These are phyloP conservation scores for Phenacoccus solenopsis DNA, from an alignment of 1,140 invertebrate species.

Conservation along the genomic window DNA sequence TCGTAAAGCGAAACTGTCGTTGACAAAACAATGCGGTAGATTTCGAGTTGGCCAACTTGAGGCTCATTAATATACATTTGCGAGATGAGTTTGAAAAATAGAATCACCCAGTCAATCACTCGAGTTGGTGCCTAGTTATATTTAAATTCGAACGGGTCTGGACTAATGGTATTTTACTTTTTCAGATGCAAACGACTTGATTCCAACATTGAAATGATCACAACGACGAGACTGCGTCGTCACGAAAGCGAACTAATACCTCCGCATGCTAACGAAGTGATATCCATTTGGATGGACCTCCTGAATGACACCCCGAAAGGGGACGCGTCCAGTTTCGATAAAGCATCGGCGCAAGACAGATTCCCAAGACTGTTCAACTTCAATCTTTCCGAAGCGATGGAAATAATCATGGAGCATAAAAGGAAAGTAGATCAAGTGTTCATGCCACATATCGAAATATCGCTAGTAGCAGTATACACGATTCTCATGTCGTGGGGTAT, in stretches of 20 bases:
- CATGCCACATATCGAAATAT: slow-evolving; percentile 25
- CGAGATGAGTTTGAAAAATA: too few species aligned
- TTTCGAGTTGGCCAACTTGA: too few species aligned
- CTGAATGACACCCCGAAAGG: not conserved
- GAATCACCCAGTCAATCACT: too few species aligned
- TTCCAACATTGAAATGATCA: slow-evolving; percentile 16
- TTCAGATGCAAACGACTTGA: too few species aligned
- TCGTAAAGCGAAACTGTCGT: too few species aligned
- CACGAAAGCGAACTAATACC: slow-evolving; percentile 14
- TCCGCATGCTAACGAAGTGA: not conserved
- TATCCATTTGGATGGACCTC: not conserved
- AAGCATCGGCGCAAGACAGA: not conserved
- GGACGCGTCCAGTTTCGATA: not conserved
- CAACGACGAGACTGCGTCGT: slow-evolving; percentile 18
- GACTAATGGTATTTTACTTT: too few species aligned
- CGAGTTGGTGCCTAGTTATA: too few species aligned
- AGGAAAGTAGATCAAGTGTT: slow-evolving; percentile 20
- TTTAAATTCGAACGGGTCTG: too few species aligned
- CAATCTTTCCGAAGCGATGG: slow-evolving; percentile 12
- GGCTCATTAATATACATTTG: too few species aligned
- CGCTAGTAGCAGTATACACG: slow-evolving; percentile 26
- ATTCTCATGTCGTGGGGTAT: slow-evolving; percentile 26
- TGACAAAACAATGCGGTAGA: too few species aligned
- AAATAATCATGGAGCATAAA: slow-evolving; percentile 19
- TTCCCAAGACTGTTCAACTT: slow-evolving; percentile 15